These are phyloP conservation scores for Anguilla marmorata DNA, from an alignment of 2,797 vertebrate genomes.

Conservation along the genomic window DNA sequence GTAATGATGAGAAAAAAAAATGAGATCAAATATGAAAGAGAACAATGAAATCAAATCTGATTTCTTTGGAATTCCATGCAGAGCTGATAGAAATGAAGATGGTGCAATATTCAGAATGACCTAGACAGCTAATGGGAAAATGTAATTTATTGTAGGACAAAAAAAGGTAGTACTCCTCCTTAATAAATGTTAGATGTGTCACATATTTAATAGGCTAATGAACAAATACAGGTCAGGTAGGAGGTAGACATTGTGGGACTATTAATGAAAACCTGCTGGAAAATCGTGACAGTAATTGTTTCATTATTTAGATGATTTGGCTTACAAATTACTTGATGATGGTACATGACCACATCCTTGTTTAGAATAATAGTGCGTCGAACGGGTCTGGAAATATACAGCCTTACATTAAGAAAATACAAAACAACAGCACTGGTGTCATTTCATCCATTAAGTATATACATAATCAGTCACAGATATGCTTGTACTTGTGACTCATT, in stretches of 20 bases:
- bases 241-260: background rate
- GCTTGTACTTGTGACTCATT: background rate
- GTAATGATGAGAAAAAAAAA: no score
- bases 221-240: background rate
- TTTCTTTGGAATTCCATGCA: no score
- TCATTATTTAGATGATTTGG: background rate
- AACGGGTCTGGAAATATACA: background rate
- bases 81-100: no score
- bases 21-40: no score
- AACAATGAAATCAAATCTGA: no score
- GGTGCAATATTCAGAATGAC: no score
- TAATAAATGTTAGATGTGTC: background rate
- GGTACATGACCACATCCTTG: background rate
- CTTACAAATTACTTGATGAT: slow-evolving; percentile 6
- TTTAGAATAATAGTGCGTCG: no score
- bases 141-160: no score
- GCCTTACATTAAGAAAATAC: no score
- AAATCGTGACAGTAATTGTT: background rate
- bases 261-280: background rate
- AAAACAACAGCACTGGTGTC: no score
- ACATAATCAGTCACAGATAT: background rate
- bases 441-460: no score
- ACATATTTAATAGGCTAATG: background rate
- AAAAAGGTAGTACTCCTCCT: background rate
- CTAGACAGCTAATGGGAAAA: no score